Conservation (phyloP, 2,113 vertebrate genomes). For the Antechinus flavipes region DNA sequence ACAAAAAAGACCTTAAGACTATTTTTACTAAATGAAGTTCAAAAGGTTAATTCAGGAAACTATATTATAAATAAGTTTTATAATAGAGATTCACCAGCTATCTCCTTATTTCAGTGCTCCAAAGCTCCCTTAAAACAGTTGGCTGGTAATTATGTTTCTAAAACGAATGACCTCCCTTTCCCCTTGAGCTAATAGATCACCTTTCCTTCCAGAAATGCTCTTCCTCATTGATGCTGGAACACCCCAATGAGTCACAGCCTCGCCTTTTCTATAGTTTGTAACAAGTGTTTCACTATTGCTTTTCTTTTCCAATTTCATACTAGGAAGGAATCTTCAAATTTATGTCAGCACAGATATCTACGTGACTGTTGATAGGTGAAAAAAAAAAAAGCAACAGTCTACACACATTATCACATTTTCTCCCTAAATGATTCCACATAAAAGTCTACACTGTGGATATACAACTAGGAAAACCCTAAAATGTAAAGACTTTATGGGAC, state of each 20-base stretch:
- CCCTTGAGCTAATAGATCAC: conserved; percentile 43
- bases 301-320: conserved; percentile 43
- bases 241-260: conserved; percentile 48
- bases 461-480: not conserved
- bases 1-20: not conserved
- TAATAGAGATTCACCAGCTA: not conserved
- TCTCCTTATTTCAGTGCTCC: conserved; percentile 31
- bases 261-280: conserved; percentile 36
- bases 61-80: not conserved
- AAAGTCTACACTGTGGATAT: conserved; percentile 2
- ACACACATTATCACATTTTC: conserved; percentile 19
- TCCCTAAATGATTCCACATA: conserved; percentile 21
- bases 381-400: conserved; percentile 10
- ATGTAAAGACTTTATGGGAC: not conserved
- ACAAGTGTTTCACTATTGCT: conserved; percentile 34
- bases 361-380: not conserved
- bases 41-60: not conserved
- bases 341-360: conserved; percentile 7
- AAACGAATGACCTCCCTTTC: not conserved
- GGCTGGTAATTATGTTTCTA: conserved; percentile 29
- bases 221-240: conserved; percentile 49
- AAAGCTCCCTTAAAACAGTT: not conserved
- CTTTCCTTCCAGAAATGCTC: conserved; percentile 63
- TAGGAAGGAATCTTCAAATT: conserved; percentile 13
- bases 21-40: not conserved